Evolutionary conservation across 2,113 vertebrate species (phyloP).

Genomic region (Melanostigma gelatinosum): DNA sequence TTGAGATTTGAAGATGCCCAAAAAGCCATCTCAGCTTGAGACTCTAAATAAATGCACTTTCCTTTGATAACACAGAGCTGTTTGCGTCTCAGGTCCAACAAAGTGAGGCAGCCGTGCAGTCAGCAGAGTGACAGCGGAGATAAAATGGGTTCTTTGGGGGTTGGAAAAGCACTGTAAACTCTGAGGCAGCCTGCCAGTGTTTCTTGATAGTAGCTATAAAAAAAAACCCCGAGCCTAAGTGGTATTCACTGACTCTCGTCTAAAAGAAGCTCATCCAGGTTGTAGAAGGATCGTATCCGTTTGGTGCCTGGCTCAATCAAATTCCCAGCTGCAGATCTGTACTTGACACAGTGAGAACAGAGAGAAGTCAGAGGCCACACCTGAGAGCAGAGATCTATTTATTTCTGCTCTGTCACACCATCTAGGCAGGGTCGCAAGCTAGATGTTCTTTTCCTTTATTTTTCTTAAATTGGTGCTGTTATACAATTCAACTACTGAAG

Average conservation of each 20-base stretch:
- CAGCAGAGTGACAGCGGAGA: constrained; percentile 70
- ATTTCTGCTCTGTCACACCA: constrained; percentile 37
- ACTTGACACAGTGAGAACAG: constrained; percentile 35
- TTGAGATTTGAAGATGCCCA: constrained; percentile 54
- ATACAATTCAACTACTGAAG: constrained; percentile 55
- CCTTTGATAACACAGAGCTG: constrained; percentile 64
- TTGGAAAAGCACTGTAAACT: constrained; percentile 70
- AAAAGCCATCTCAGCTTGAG: constrained; percentile 52
- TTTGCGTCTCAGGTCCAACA: constrained; percentile 62
- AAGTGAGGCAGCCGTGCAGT: constrained; percentile 56
- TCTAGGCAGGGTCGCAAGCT: constrained; percentile 22
- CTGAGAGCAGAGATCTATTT: constrained; percentile 44
- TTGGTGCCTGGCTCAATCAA: constrained; percentile 37
- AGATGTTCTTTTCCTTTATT: constrained; percentile 4
- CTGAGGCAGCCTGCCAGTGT: constrained; percentile 67
- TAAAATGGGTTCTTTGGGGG: constrained; percentile 75
- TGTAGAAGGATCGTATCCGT: constrained; percentile 64
- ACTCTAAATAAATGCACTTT: constrained; percentile 68
- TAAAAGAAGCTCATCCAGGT: constrained; percentile 64
- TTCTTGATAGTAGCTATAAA: constrained; percentile 60
- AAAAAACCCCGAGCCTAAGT: constrained; percentile 32
- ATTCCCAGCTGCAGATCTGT: constrained; percentile 36
- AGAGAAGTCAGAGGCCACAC: constrained; percentile 31
- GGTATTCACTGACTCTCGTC: constrained; percentile 54
- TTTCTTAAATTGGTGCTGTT: constrained; percentile 13